Evolutionary conservation across 2,888 invertebrate species (phyloP), one percentile per base, ranked within the genome.

Genomic region (Agapostemon virescens): DNA sequence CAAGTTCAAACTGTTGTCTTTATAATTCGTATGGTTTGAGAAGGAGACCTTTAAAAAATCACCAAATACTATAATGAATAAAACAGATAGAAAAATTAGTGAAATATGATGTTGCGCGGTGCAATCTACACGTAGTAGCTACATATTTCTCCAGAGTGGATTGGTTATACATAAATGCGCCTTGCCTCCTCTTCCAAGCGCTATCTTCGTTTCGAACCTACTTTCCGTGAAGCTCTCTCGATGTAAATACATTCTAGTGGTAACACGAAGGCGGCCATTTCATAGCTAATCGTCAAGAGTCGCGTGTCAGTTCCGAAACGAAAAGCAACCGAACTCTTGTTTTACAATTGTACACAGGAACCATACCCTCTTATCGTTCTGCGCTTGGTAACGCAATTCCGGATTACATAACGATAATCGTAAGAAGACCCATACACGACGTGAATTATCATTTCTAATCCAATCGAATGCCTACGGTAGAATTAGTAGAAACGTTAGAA

Each of bases 201-300:
- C 49, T 81, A 72, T 77, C 69, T 73, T 76, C 20, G 69, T 73
- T 67, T 38, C 45, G 45, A 81, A 81, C 81, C 81, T 82, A 82
- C 76, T 81, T 82, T 77, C 69, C 36, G 64, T n/a, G 45, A 33
- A 61, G 33, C 52, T 79, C 49, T 70, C 38, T 76, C 63, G 20
- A 49, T 61, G 71, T 61, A 69, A 69, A 77, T 70, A 75, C 58
- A 75, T 70, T 58, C 40, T 66, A 71, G 33, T 38, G 7, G 49
- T 45, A 64, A 38, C 42, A 2, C 11, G 9, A 9, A 67, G 30
- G 9, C 9, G 33, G 23, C 20, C 33, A n/a, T 40, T 61, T 66
- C 33, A 15, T 67, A 49, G 42, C 23, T 69, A 61, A 82, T 81
- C 67, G 36, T 15, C 49, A 13, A 9, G 36, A 69, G 52, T 73